A percentile compares a stretch with the other conserved stretches of the same genome.
Conservation (phyloP, 2,888 invertebrate species). For the Quadroppia sp. region DNA sequence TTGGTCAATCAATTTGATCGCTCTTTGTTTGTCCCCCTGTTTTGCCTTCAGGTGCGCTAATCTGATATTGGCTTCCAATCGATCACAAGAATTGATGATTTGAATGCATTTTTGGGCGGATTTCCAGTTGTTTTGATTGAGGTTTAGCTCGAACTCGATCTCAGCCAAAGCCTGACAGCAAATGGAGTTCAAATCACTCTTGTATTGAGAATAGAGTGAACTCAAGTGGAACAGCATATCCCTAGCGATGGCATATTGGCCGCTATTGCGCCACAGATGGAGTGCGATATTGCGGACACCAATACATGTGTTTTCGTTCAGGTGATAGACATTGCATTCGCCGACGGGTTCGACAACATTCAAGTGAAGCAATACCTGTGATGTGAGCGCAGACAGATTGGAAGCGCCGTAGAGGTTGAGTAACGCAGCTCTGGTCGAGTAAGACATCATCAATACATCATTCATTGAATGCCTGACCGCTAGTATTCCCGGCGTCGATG, state of each 20-base stretch:
- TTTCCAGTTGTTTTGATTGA: conserved; percentile 40
- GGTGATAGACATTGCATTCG: conserved; percentile 38
- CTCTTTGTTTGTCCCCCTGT: conserved; percentile 28
- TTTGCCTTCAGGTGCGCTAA: conserved; percentile 29
- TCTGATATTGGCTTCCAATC: conserved; percentile 24
- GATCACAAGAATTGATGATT: conserved; percentile 35
- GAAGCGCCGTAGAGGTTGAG: conserved; percentile 39
- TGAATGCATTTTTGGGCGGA: conserved; percentile 39
- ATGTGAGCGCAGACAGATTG: conserved; percentile 38
- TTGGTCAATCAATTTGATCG: conserved; percentile 19
- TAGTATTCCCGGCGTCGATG: conserved; percentile 37
- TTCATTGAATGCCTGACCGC: conserved; percentile 41
- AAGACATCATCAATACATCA: conserved; percentile 41
- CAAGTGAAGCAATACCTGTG: conserved; percentile 41
- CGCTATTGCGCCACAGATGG: conserved; percentile 40
- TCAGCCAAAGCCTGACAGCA: conserved; percentile 42
- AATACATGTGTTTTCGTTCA: conserved; percentile 43
- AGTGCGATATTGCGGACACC: conserved; percentile 42
- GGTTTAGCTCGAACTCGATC: conserved; percentile 42
- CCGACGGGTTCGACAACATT: conserved; percentile 43
- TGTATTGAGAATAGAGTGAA: conserved; percentile 36
- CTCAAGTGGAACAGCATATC: conserved; percentile 37
- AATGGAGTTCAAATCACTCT: conserved; percentile 31
- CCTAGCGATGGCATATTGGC: conserved; percentile 32
- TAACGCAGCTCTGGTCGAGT: conserved; percentile 37